Conservation (phyloP, 2,797 vertebrate species). For the Prionace glauca region DNA sequence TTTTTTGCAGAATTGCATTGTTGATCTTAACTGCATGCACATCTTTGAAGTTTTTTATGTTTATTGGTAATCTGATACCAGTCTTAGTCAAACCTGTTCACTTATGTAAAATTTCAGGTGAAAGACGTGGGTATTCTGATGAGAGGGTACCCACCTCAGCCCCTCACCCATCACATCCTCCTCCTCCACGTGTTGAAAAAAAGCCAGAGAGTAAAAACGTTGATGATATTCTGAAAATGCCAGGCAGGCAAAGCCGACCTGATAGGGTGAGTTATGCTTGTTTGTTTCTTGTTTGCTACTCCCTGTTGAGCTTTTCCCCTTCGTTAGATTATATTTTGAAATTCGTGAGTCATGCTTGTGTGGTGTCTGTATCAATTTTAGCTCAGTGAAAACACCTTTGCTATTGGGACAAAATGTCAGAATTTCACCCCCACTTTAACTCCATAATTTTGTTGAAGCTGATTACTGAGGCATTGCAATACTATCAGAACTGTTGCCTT, state of each 20-base stretch:
- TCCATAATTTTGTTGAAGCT: background rate
- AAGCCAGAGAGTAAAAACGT: conserved; percentile 96
- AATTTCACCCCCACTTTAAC: background rate
- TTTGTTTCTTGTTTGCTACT: background rate
- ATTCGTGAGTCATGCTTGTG: background rate
- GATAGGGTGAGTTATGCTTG: conserved; percentile 70
- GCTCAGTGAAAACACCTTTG: background rate
- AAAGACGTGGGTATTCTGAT: conserved; percentile 80
- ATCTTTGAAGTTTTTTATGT: background rate
- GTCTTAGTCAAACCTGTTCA: background rate
- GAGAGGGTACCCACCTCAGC: conserved; percentile 73
- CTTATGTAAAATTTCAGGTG: conserved; percentile 58
- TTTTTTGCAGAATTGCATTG: conserved; percentile 41
- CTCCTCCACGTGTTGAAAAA: conserved; percentile 75
- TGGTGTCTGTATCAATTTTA: background rate
- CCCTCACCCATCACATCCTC: conserved; percentile 66
- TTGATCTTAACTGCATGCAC: conserved; percentile 49
- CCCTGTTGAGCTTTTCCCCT: background rate
- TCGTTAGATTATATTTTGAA: background rate
- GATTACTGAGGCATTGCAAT: background rate
- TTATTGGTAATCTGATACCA: background rate
- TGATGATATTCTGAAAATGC: conserved; percentile 90
- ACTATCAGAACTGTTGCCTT: background rate
- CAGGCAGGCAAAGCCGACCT: conserved; percentile 80
- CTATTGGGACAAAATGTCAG: background rate